Evolutionary conservation across 53 echinoderm and acorn worm genomes (phyloP).

Genomic region (Echinarachnius parma): DNA sequence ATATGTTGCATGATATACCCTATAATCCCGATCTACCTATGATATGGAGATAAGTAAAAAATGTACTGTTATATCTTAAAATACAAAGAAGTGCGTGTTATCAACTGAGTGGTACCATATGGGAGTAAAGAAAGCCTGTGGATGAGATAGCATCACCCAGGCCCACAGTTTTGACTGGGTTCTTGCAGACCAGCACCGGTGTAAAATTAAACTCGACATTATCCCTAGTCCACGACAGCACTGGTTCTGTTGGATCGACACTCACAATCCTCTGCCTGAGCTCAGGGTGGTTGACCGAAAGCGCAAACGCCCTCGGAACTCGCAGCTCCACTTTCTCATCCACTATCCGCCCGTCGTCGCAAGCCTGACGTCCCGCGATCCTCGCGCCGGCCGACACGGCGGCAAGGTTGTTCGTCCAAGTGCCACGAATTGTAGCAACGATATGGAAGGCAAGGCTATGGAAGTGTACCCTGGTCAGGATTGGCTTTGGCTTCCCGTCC

Average conservation of each 20-base stretch:
- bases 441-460: slow-evolving; percentile 86
- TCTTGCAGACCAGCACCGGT: slow-evolving; percentile 92
- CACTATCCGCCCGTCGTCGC: slow-evolving; percentile 52
- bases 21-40: too few species aligned
- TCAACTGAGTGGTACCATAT: slow-evolving; percentile 24
- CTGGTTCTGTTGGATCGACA: slow-evolving; percentile 66
- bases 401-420: slow-evolving; percentile 75
- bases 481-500: slow-evolving; percentile 29
- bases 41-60: too few species aligned
- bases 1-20: too few species aligned
- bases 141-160: slow-evolving; percentile 98
- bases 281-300: slow-evolving; percentile 63
- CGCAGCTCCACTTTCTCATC: slow-evolving; percentile 74
- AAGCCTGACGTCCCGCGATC: slow-evolving; percentile 79
- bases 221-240: slow-evolving; percentile 64
- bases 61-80: too few species aligned
- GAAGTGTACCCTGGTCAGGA: slow-evolving; percentile 83
- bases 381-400: slow-evolving; percentile 80
- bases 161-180: slow-evolving; percentile 86
- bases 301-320: slow-evolving; percentile 62
- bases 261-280: slow-evolving; percentile 55
- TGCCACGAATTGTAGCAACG: slow-evolving; percentile 63
- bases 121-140: slow-evolving; percentile 77
- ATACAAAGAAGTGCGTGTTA: too few species aligned
- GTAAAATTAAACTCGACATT: slow-evolving; percentile 80